phyloP scores from a whole-genome alignment of 2,888 invertebrate genomes.

The Agonopterix subpropinquella region DNA sequence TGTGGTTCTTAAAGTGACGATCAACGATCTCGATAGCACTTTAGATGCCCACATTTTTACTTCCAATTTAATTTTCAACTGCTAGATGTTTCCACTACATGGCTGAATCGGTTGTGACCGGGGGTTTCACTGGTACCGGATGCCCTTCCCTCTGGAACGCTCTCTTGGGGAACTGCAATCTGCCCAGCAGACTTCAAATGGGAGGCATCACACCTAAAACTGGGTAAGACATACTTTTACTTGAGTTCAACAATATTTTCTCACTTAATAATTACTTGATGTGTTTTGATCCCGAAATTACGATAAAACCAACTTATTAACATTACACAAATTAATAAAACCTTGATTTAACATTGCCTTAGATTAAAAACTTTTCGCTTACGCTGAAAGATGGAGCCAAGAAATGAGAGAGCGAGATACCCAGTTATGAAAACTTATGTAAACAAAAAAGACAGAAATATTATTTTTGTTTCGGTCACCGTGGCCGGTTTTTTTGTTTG shows the following conservation, averaged over 20 bases:
- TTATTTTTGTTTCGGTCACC: too few species aligned
- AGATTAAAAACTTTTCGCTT: too few species aligned
- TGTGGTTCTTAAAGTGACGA: too few species aligned
- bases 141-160: constrained; percentile 20
- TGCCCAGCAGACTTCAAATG: constrained; percentile 19
- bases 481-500: too few species aligned
- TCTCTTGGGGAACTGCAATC: constrained; percentile 18
- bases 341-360: background rate
- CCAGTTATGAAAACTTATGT: too few species aligned
- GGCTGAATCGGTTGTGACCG: constrained; percentile 22
- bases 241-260: background rate
- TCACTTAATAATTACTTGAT: background rate
- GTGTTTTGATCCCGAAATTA: background rate
- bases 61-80: background rate
- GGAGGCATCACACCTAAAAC: constrained; percentile 27
- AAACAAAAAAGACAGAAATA: too few species aligned
- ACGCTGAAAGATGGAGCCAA: too few species aligned
- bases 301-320: too few species aligned
- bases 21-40: background rate
- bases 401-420: too few species aligned
- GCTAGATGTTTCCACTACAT: constrained; percentile 26
- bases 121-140: constrained; percentile 22
- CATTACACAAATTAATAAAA: background rate
- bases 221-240: constrained; percentile 18
- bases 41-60: background rate